A percentile compares a stretch with the other conserved stretches of the same genome.
phyloP scores from a whole-genome alignment of 2,113 vertebrate species.

The Corvus cornix region DNA sequence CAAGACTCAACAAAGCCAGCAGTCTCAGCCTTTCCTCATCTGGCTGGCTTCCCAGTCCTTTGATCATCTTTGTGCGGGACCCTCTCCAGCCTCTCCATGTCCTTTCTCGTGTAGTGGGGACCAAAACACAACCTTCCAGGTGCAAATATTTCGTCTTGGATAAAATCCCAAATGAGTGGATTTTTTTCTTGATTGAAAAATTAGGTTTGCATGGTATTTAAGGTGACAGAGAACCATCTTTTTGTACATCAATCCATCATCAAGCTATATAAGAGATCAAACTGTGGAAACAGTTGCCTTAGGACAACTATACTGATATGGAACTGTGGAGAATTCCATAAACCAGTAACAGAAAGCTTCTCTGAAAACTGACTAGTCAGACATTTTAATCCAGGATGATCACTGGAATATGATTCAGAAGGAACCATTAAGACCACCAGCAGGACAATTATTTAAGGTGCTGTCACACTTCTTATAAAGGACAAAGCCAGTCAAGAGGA shows the following conservation, averaged over 20 bases:
- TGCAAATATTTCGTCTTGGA: background rate
- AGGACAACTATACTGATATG: background rate
- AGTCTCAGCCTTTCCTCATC: background rate
- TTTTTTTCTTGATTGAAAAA: background rate
- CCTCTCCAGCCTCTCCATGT: background rate
- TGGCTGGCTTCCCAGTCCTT: background rate
- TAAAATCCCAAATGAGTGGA: background rate
- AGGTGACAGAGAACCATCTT: background rate
- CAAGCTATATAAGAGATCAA: background rate
- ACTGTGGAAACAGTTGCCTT: background rate
- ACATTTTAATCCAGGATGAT: background rate
- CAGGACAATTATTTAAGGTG: background rate
- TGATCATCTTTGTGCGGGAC: background rate
- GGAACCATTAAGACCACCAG: background rate
- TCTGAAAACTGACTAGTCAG: background rate
- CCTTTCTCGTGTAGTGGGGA: background rate
- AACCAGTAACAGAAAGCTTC: background rate
- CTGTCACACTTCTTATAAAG: background rate
- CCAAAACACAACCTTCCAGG: background rate
- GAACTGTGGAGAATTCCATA: background rate
- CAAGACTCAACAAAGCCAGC: background rate
- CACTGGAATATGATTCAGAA: background rate
- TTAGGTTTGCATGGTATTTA: background rate
- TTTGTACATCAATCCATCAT: background rate
- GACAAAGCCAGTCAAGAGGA: background rate